Evolutionary conservation across 2,797 vertebrate genomes (phyloP).

Genomic region (Chanos chanos): DNA sequence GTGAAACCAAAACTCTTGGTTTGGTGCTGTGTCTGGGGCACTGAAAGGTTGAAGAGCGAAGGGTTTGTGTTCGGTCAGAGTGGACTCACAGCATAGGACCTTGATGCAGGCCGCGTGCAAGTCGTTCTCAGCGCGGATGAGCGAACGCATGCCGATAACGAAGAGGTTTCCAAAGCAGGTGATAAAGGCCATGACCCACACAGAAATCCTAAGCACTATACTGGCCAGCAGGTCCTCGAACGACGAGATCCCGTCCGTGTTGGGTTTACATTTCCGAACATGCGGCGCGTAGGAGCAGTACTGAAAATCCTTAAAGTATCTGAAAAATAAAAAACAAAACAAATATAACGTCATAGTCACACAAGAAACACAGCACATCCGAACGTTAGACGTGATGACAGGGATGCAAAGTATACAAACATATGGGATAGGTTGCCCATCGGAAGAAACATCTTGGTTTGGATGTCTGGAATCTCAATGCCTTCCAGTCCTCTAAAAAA

Average conservation of each 20-base stretch:
- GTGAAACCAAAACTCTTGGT: not conserved
- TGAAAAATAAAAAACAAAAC: constrained; percentile 45
- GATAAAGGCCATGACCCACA: constrained; percentile 85
- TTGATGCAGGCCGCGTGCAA: constrained; percentile 81
- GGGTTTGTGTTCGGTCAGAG: not conserved
- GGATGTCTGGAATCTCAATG: constrained; percentile 75
- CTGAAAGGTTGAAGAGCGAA: not conserved
- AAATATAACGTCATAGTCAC: not conserved
- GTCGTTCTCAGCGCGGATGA: constrained; percentile 81
- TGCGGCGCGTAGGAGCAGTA: constrained; percentile 83
- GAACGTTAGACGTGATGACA: not conserved
- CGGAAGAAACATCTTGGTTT: constrained; percentile 72
- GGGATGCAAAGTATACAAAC: constrained; percentile 50
- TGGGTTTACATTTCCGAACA: constrained; percentile 79
- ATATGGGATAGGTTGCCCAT: constrained; percentile 79
- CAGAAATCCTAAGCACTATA: constrained; percentile 76
- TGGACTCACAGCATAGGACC: constrained; percentile 82
- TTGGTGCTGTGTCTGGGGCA: not conserved
- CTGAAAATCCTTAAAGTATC: constrained; percentile 83
- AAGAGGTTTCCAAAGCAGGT: constrained; percentile 85
- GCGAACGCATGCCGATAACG: constrained; percentile 82
- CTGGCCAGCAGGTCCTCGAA: constrained; percentile 84
- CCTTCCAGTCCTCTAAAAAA: constrained; percentile 72
- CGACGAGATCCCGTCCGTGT: constrained; percentile 82
- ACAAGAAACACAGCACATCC: not conserved